These are phyloP conservation scores for Mylabris sibirica DNA, from an alignment of 2,888 invertebrate genomes.

Conservation along the genomic window DNA sequence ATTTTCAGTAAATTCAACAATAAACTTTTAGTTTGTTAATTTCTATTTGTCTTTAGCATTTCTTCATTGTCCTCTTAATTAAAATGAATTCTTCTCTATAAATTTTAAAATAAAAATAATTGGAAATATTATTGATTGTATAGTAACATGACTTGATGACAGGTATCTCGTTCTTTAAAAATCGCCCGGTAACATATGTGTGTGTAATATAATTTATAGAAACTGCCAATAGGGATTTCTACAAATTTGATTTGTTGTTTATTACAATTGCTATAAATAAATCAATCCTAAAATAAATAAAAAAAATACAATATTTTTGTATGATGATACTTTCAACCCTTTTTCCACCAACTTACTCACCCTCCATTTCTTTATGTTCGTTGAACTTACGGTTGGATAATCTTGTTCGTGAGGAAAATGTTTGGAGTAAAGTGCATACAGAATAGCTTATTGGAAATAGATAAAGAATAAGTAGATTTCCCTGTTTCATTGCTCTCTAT, in stretches of 20 bases:
- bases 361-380: neutral
- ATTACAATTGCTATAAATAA: neutral
- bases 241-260: conserved; percentile 2
- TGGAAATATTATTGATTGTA: neutral
- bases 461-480: conserved; percentile 30
- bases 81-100: neutral
- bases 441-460: conserved; percentile 36
- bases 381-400: conserved; percentile 17
- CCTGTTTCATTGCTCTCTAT: neutral
- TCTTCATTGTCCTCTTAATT: neutral
- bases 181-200: neutral
- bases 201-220: neutral
- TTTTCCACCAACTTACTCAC: neutral
- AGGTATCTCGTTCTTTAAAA: neutral
- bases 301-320: neutral
- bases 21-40: neutral
- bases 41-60: neutral
- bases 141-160: neutral
- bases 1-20: neutral
- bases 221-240: neutral
- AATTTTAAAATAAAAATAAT: neutral
- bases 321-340: neutral
- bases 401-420: conserved; percentile 7
- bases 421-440: conserved; percentile 27
- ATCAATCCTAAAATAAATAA: neutral